Conservation (phyloP, 2,113 vertebrate genomes). For the Caranx melampygus region DNA sequence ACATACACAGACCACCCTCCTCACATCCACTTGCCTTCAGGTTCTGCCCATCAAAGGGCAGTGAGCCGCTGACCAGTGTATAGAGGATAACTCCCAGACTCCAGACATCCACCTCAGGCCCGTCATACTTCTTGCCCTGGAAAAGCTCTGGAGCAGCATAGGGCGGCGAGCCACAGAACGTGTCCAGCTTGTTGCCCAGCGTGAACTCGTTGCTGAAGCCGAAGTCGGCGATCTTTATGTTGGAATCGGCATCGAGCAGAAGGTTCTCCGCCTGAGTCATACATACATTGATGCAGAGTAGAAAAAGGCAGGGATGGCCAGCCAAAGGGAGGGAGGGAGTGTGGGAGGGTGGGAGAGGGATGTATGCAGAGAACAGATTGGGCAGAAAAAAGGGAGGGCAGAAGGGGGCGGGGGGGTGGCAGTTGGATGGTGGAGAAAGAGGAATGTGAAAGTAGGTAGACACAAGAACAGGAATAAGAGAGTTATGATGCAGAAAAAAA, state of each 20-base stretch:
- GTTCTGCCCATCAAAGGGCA: constrained; percentile 95
- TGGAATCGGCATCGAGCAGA: constrained; percentile 91
- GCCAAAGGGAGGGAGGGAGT: background rate
- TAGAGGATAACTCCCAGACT: constrained; percentile 95
- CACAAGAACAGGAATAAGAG: background rate
- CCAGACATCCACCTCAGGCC: constrained; percentile 94
- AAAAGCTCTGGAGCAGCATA: constrained; percentile 95
- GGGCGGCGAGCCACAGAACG: constrained; percentile 94
- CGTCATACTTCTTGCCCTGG: constrained; percentile 96
- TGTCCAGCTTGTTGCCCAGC: constrained; percentile 93
- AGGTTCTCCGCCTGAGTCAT: constrained; percentile 91
- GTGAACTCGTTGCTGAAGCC: constrained; percentile 98
- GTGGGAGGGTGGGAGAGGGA: background rate
- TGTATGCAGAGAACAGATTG: constrained; percentile 7
- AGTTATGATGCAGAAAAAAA: constrained; percentile 24
- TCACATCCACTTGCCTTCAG: constrained; percentile 87
- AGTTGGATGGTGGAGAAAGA: constrained; percentile 29
- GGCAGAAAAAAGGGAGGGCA: background rate
- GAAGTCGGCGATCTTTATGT: constrained; percentile 96
- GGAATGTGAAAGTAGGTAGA: constrained; percentile 35
- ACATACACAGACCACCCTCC: background rate
- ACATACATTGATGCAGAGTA: constrained; percentile 25
- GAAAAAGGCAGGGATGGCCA: constrained; percentile 8
- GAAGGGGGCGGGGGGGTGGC: background rate
- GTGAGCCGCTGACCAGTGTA: constrained; percentile 93